Evolutionary conservation across 2,113 vertebrate genomes (phyloP).

Genomic region (Spea bombifrons): DNA sequence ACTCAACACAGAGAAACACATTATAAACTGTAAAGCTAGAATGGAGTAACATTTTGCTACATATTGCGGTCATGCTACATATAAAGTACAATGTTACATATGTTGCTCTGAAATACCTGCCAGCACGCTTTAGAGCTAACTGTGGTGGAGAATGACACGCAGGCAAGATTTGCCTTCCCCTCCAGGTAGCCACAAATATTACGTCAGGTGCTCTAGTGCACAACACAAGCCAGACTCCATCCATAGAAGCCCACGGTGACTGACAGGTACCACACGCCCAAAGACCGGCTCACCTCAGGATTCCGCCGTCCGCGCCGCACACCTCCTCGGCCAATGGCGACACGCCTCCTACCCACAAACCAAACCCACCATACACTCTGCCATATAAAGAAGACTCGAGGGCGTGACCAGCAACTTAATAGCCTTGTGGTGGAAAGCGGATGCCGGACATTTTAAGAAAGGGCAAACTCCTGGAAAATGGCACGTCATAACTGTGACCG

Average conservation of each 20-base stretch:
- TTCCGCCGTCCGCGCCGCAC: neutral
- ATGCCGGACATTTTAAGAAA: too few relatives aligned
- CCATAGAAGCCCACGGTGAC: neutral
- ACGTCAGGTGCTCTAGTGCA: neutral
- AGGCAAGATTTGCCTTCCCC: neutral
- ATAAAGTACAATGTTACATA: too few relatives aligned
- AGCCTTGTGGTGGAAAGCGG: too few relatives aligned
- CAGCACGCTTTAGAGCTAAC: neutral
- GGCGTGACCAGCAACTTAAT: neutral
- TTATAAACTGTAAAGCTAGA: too few relatives aligned
- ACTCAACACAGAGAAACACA: too few relatives aligned
- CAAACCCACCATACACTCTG: neutral
- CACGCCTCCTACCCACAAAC: neutral
- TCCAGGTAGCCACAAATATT: neutral
- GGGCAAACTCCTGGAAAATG: too few relatives aligned
- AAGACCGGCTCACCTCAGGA: slow-evolving; percentile 3
- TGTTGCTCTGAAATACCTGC: too few relatives aligned
- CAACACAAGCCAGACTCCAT: neutral
- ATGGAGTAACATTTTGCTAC: too few relatives aligned
- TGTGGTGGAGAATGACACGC: neutral
- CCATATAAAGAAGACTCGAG: neutral
- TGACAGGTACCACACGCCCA: neutral
- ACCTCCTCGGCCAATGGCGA: neutral
- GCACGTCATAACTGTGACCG: too few relatives aligned
- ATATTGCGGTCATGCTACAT: too few relatives aligned